Percentiles rank a stretch among this genome's conserved stretches.
Conservation (phyloP, 2,797 vertebrate genomes). For the Hydrophis major region DNA sequence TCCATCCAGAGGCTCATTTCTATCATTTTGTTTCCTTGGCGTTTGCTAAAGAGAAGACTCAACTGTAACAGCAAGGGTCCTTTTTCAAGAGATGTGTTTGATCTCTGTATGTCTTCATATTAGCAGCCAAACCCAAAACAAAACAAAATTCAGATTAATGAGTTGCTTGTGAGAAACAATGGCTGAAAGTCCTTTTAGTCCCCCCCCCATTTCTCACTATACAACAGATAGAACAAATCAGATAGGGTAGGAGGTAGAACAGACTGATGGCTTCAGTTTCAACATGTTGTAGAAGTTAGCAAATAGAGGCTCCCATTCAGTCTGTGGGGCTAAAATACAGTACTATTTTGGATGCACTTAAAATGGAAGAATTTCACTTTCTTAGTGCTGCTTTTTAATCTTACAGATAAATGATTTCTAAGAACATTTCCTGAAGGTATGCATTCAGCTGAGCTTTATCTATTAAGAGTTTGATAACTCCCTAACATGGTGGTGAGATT, state of each 20-base stretch:
- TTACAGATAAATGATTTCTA: neutral
- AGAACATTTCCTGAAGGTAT: neutral
- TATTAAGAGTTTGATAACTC: neutral
- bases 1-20: neutral
- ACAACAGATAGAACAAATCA: neutral
- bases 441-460: neutral
- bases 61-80: neutral
- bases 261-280: neutral
- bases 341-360: neutral
- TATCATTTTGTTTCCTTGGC: constrained; percentile 19
- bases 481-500: neutral
- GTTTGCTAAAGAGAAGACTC: neutral
- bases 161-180: neutral
- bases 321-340: neutral
- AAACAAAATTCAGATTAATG: neutral
- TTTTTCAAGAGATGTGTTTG: neutral
- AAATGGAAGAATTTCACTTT: neutral
- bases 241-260: neutral
- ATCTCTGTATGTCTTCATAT: neutral
- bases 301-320: neutral
- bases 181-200: neutral
- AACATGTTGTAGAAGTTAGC: neutral
- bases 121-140: neutral
- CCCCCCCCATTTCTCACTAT: neutral
- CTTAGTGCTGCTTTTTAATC: neutral